phyloP scores from a whole-genome alignment of 2,888 invertebrate species.

The Fragum whitleyi region DNA sequence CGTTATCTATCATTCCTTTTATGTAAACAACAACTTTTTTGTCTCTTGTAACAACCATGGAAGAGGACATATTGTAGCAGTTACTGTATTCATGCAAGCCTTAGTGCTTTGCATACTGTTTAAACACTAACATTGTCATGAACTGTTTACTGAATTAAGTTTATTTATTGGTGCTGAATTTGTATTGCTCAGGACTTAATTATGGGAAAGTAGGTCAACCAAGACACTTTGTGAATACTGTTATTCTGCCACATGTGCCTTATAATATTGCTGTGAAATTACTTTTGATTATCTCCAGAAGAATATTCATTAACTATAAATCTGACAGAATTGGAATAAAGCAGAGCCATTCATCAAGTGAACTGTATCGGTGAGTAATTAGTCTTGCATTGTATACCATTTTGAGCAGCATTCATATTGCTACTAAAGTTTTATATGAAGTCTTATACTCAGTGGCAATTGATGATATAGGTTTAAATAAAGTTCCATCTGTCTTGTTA shows the following conservation, averaged over 20 bases:
- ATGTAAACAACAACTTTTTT: constrained; percentile 29
- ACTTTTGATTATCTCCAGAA: not conserved
- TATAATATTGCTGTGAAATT: constrained; percentile 2
- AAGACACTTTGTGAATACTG: not conserved
- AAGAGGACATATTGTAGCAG: constrained; percentile 65
- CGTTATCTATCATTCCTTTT: constrained; percentile 24
- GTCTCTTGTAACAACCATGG: constrained; percentile 30
- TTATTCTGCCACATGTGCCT: constrained; percentile 24
- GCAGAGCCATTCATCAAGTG: not conserved
- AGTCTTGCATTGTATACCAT: too few species aligned
- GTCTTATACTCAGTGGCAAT: too few species aligned
- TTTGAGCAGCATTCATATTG: too few species aligned
- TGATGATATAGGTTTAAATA: too few species aligned
- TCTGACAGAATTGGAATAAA: not conserved
- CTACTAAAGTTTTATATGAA: too few species aligned
- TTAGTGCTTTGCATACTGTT: constrained; percentile 55
- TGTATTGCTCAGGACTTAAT: constrained; percentile 20
- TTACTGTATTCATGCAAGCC: constrained; percentile 51
- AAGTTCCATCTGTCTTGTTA: too few species aligned
- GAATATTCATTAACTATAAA: not conserved
- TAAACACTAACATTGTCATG: constrained; percentile 16
- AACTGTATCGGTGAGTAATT: not conserved
- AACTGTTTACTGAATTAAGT: not conserved
- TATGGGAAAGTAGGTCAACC: constrained; percentile 6
- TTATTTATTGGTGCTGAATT: constrained; percentile 25